These are phyloP conservation scores for Urocynchramus pylzowi DNA, from an alignment of 2,113 vertebrate species.

Conservation along the genomic window DNA sequence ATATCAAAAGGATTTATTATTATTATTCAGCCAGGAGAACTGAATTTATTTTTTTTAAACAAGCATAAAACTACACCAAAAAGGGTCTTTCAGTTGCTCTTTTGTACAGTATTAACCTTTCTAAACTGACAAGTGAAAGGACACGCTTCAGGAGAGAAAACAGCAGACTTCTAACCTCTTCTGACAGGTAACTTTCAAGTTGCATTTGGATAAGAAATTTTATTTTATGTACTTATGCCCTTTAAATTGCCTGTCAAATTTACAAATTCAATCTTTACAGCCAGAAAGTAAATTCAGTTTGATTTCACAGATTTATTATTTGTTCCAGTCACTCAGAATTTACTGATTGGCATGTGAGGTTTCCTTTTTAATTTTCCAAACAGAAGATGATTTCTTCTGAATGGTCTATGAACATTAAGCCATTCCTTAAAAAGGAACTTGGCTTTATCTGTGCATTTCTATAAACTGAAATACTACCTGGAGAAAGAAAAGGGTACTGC, in stretches of 20 bases:
- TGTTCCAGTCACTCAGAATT: slow-evolving; percentile 57
- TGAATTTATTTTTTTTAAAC: slow-evolving; percentile 13
- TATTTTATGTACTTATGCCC: slow-evolving; percentile 68
- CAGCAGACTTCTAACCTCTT: slow-evolving; percentile 81
- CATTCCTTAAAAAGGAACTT: neutral
- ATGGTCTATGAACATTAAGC: neutral
- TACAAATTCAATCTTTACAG: slow-evolving; percentile 68
- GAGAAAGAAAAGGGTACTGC: neutral
- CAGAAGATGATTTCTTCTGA: neutral
- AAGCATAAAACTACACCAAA: slow-evolving; percentile 70
- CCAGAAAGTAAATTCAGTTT: slow-evolving; percentile 71
- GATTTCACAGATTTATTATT: slow-evolving; percentile 70
- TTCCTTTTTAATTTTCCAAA: neutral
- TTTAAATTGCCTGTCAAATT: slow-evolving; percentile 73
- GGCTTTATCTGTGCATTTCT: neutral
- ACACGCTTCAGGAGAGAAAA: slow-evolving; percentile 77
- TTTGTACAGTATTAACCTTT: slow-evolving; percentile 84
- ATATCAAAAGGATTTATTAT: neutral
- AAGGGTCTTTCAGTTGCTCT: slow-evolving; percentile 74
- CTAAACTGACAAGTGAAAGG: slow-evolving; percentile 85
- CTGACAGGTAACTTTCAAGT: slow-evolving; percentile 84
- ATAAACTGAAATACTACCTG: neutral
- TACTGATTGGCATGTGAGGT: slow-evolving; percentile 18
- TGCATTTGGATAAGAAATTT: slow-evolving; percentile 70
- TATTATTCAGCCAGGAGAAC: neutral